phyloP scores from a whole-genome alignment of 2,797 vertebrate species.

The Cephalopachus bancanus region DNA sequence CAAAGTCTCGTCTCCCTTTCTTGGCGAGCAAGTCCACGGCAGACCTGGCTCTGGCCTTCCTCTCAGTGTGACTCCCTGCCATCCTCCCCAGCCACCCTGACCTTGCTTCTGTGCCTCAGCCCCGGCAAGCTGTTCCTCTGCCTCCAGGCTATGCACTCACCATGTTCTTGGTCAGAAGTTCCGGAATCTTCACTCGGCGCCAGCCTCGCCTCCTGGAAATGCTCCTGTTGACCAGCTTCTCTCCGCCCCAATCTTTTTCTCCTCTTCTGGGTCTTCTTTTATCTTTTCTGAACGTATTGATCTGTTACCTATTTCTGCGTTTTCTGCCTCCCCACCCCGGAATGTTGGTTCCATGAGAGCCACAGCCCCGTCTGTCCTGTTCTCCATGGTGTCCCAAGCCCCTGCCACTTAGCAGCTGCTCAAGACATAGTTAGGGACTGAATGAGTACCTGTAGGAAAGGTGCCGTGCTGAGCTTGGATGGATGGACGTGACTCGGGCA shows the following conservation, averaged over 20 bases:
- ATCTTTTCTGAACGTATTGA: not conserved
- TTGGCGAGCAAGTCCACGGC: not conserved
- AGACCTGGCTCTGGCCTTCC: not conserved
- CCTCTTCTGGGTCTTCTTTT: not conserved
- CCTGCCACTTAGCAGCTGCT: not conserved
- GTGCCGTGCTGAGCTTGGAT: not conserved
- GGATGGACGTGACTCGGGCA: not conserved
- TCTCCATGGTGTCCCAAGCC: not conserved
- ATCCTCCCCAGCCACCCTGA: not conserved
- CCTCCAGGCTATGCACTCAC: not conserved
- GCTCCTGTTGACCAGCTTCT: not conserved
- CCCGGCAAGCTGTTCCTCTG: not conserved
- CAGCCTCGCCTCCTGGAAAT: not conserved
- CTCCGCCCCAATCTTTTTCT: not conserved
- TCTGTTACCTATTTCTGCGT: constrained; percentile 7
- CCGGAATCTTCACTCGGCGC: not conserved
- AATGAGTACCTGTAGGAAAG: constrained; percentile 20
- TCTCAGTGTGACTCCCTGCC: not conserved
- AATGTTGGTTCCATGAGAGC: not conserved
- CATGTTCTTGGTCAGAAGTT: not conserved
- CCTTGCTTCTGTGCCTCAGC: not conserved
- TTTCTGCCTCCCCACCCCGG: not conserved
- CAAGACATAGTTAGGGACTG: not conserved
- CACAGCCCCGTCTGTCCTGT: not conserved
- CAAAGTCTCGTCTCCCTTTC: not conserved